These are phyloP conservation scores for Sebastes itinus DNA, from an alignment of 2,797 vertebrate species.

Conservation along the genomic window DNA sequence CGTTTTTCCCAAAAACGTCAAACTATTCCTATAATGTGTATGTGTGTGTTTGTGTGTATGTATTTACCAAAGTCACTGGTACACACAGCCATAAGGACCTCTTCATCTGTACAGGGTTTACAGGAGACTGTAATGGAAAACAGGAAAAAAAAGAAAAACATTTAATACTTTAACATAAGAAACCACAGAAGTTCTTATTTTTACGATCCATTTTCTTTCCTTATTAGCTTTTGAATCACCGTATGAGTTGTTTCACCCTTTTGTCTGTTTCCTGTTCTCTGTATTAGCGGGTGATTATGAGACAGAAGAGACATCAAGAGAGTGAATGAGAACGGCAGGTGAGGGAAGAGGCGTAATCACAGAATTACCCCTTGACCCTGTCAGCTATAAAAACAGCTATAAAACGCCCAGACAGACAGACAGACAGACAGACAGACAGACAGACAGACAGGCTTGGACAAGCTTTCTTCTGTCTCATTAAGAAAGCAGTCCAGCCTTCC, in stretches of 20 bases:
- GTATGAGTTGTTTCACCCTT: not conserved
- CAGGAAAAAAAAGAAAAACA: not conserved
- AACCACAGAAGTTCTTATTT: not conserved
- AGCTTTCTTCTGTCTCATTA: conserved; percentile 43
- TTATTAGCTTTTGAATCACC: not conserved
- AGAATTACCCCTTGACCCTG: conserved; percentile 64
- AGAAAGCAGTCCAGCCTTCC: not conserved
- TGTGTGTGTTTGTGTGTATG: not conserved
- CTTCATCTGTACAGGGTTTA: conserved; percentile 90
- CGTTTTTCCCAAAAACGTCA: not conserved
- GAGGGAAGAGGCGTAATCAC: conserved; percentile 47
- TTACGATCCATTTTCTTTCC: not conserved
- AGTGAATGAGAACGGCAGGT: conserved; percentile 65
- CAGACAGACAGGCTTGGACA: conserved; percentile 19
- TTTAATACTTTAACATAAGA: not conserved
- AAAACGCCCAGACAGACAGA: conserved; percentile 41
- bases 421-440: conserved; percentile 13
- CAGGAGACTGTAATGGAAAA: conserved; percentile 83
- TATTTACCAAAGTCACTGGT: conserved; percentile 94
- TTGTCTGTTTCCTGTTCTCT: not conserved
- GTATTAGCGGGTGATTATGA: conserved; percentile 2
- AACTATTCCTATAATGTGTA: not conserved
- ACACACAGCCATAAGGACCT: conserved; percentile 92
- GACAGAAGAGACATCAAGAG: conserved; percentile 16
- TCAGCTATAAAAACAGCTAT: conserved; percentile 68